Conservation (phyloP, 1,140 invertebrate species). For the Zaprionus lachaisei region DNA sequence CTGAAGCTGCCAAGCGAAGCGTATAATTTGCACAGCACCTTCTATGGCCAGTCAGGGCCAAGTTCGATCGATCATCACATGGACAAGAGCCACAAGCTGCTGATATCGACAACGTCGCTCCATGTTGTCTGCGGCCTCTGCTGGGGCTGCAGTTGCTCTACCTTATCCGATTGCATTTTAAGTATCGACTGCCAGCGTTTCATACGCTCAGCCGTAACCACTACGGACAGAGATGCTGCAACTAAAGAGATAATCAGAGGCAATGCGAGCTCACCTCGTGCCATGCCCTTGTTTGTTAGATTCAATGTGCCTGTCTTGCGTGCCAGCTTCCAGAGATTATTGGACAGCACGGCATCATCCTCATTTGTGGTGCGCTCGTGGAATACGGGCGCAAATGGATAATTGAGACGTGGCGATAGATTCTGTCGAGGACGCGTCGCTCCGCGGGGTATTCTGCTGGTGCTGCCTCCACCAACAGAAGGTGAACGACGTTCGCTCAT, state of each 20-base stretch:
- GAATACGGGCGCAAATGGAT: slow-evolving; percentile 87
- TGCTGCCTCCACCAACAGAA: neutral
- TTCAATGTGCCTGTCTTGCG: slow-evolving; percentile 92
- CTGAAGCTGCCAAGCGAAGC: slow-evolving; percentile 41
- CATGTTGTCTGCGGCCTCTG: neutral
- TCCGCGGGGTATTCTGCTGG: slow-evolving; percentile 56
- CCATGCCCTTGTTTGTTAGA: slow-evolving; percentile 90
- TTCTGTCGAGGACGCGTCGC: slow-evolving; percentile 30
- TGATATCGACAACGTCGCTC: slow-evolving; percentile 54
- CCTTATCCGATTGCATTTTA: neutral
- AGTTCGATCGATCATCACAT: slow-evolving; percentile 41
- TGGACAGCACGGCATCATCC: slow-evolving; percentile 88
- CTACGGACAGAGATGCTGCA: slow-evolving; percentile 26
- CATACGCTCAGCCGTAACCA: slow-evolving; percentile 47
- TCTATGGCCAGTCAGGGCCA: slow-evolving; percentile 57
- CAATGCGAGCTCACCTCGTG: slow-evolving; percentile 87
- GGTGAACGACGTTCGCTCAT: slow-evolving; percentile 32
- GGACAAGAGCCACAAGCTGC: slow-evolving; percentile 69
- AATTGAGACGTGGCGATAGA: slow-evolving; percentile 27
- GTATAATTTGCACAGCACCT: slow-evolving; percentile 59
- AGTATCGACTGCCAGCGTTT: slow-evolving; percentile 43
- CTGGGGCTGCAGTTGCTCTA: neutral
- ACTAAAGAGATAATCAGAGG: neutral
- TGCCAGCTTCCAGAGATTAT: slow-evolving; percentile 90
- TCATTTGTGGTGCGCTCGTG: slow-evolving; percentile 88